A percentile compares a stretch with the other conserved stretches of the same genome.
These are phyloP conservation scores for Panurus biarmicus DNA, from an alignment of 2,113 vertebrate species.

Conservation along the genomic window DNA sequence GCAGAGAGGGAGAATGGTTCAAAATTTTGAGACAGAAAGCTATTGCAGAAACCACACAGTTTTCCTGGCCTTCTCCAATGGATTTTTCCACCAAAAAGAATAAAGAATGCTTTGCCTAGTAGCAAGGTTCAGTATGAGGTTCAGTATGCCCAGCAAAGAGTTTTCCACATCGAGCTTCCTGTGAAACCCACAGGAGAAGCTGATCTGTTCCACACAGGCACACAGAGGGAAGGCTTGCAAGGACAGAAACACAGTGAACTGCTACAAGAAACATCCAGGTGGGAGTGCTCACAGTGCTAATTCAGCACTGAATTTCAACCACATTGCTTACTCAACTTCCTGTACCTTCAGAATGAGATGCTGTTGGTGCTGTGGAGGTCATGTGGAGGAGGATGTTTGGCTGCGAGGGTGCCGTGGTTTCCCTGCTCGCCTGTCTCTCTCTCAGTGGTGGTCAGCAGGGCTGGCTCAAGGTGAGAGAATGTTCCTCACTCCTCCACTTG, in stretches of 20 bases:
- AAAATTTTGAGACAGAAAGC: background rate
- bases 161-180: background rate
- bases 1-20: background rate
- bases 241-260: background rate
- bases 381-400: fast-evolving
- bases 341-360: background rate
- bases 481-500: background rate
- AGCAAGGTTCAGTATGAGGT: too few relatives aligned
- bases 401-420: fast-evolving
- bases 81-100: background rate
- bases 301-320: background rate
- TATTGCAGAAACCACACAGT: background rate
- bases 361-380: background rate
- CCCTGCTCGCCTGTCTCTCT: background rate
- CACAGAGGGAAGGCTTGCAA: fast-evolving
- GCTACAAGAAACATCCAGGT: background rate
- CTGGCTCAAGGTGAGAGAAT: background rate
- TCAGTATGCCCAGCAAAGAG: background rate
- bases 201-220: background rate
- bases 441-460: background rate
- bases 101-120: background rate
- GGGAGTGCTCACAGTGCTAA: background rate
- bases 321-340: background rate
- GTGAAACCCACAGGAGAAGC: background rate
- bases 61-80: background rate